These are phyloP conservation scores for Pollenia griseotomentosa DNA, from an alignment of 2,888 invertebrate genomes.

Conservation along the genomic window DNA sequence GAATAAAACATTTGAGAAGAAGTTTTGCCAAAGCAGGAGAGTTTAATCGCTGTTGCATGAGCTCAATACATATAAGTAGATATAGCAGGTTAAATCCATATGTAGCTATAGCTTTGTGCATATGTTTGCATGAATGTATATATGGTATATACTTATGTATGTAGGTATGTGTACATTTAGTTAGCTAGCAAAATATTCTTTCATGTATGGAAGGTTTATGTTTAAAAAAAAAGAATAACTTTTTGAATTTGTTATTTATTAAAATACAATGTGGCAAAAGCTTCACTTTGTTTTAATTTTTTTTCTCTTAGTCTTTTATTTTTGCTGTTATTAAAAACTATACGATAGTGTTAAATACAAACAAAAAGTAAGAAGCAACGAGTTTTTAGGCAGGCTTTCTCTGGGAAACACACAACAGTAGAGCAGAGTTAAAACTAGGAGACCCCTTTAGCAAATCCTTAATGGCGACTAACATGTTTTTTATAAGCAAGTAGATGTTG, in stretches of 20 bases:
- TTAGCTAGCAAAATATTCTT: too few species aligned
- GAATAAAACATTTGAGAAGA: neutral
- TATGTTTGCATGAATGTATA: neutral
- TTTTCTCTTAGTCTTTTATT: neutral
- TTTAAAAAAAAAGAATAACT: conserved; percentile 40
- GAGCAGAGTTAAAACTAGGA: conserved; percentile 19
- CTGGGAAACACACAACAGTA: neutral
- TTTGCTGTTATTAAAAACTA: conserved; percentile 41
- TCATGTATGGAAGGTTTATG: neutral
- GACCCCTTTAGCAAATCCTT: conserved; percentile 57
- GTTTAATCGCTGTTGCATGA: conserved; percentile 7
- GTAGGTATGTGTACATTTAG: neutral
- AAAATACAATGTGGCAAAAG: conserved; percentile 61
- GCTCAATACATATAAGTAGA: neutral
- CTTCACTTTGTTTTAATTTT: conserved; percentile 14
- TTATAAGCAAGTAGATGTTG: conserved; percentile 1
- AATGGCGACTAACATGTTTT: conserved; percentile 50
- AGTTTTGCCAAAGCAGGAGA: neutral
- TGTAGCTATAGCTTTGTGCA: too few species aligned
- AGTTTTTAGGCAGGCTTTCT: conserved; percentile 5
- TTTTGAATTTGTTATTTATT: conserved; percentile 64
- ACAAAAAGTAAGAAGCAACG: neutral
- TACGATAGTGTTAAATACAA: conserved; percentile 9
- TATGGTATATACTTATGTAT: too few species aligned
- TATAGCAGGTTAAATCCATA: too few species aligned